Evolutionary conservation across 2,113 vertebrate species (phyloP).

Genomic region (Spermophilus dauricus): DNA sequence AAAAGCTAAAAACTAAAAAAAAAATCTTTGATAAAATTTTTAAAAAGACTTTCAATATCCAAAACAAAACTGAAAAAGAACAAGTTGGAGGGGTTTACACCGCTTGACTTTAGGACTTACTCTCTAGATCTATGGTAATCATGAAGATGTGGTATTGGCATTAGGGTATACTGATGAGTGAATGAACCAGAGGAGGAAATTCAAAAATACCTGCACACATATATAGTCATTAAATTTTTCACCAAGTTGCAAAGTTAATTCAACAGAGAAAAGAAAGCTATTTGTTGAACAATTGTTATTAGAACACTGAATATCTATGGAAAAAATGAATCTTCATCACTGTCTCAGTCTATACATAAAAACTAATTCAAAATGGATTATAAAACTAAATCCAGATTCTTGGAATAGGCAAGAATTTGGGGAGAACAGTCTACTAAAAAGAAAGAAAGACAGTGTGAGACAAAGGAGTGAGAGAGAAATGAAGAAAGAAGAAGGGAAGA

Average conservation of each 20-base stretch:
- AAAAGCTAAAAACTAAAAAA: too few species aligned
- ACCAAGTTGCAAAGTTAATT: neutral
- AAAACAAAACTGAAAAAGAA: constrained; percentile 13
- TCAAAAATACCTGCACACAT: neutral
- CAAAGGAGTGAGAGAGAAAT: too few species aligned
- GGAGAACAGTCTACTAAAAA: too few species aligned
- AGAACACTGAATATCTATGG: neutral
- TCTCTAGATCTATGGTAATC: neutral
- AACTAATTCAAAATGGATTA: neutral
- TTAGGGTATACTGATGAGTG: neutral
- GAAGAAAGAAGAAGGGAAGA: neutral
- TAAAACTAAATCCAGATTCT: neutral
- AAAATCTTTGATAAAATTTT: too few species aligned
- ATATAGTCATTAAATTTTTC: neutral
- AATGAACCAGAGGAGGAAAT: neutral
- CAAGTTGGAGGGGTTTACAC: neutral
- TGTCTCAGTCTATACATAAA: too few species aligned
- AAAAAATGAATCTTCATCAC: neutral
- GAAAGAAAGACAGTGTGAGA: too few species aligned
- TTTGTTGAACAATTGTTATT: too few species aligned
- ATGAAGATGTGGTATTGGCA: neutral
- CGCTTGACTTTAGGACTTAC: neutral
- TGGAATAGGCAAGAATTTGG: too few species aligned
- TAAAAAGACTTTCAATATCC: neutral
- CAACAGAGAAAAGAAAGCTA: too few species aligned